phyloP scores from a whole-genome alignment of 1,140 invertebrate species.

The Pseudomyrmex concolor region DNA sequence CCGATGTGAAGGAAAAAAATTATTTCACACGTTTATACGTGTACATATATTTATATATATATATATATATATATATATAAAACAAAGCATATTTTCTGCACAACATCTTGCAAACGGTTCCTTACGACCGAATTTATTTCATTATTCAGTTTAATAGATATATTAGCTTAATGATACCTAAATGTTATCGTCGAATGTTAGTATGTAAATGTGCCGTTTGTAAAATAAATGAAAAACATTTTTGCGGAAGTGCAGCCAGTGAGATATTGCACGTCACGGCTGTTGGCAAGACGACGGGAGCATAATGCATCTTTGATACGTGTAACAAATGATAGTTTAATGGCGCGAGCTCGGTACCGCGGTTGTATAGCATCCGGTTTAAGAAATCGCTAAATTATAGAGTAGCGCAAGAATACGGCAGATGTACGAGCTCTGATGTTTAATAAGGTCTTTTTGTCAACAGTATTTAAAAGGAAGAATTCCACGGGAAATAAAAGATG shows the following conservation, averaged over 20 bases:
- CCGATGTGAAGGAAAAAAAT: too few species aligned
- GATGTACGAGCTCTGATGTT: conserved; percentile 13
- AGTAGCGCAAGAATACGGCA: conserved; percentile 3
- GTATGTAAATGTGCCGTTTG: neutral
- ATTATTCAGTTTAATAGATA: too few species aligned
- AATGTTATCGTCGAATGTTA: neutral
- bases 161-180: conserved; percentile 1
- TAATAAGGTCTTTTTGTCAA: conserved; percentile 23
- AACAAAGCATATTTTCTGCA: too few species aligned
- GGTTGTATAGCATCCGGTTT: conserved; percentile 5
- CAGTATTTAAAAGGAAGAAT: neutral
- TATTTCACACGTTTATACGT: too few species aligned
- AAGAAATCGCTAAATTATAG: conserved; percentile 20
- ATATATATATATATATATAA: too few species aligned
- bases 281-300: neutral
- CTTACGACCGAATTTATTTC: too few species aligned
- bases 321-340: conserved; percentile 46
- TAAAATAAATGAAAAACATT: conserved; percentile 21
- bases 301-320: conserved; percentile 41
- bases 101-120: too few species aligned
- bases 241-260: neutral
- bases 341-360: neutral
- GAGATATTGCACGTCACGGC: conserved; percentile 13
- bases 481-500: neutral
- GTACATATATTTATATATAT: too few species aligned